Evolutionary conservation across 2,113 vertebrate genomes (phyloP).

Genomic region (Zosterops hypoxanthus): DNA sequence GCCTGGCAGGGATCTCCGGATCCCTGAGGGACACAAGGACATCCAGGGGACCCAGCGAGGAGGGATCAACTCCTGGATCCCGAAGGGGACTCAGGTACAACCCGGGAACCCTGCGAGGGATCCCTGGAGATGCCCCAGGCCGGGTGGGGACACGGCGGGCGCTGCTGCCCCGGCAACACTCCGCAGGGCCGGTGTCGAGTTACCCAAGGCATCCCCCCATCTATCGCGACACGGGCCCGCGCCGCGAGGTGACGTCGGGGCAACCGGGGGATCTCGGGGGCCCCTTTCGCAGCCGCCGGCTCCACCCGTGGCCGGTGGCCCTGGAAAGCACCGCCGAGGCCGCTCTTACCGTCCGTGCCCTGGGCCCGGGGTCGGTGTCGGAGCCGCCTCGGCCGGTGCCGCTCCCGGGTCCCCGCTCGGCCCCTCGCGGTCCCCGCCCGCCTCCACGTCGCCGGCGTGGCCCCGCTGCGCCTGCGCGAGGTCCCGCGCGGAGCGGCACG

Average conservation of each 20-base stretch:
- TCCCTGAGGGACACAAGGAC: not conserved
- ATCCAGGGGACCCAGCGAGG: not conserved
- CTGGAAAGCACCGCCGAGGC: not conserved
- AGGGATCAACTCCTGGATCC: not conserved
- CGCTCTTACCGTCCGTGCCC: not conserved
- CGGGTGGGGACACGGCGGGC: rapidly evolving
- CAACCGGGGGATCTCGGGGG: not conserved
- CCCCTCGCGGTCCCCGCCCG: not conserved
- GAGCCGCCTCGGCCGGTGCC: not conserved
- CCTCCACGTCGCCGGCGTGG: not conserved
- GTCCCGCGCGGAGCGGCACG: rapidly evolving
- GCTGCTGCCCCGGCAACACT: not conserved
- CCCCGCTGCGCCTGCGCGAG: not conserved
- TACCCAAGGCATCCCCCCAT: not conserved
- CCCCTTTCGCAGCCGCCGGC: not conserved
- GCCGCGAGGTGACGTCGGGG: not conserved
- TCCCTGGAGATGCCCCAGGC: not conserved
- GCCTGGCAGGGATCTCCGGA: not conserved
- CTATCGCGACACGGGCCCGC: not conserved
- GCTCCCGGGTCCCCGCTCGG: not conserved
- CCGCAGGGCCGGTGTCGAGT: not conserved
- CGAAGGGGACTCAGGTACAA: not conserved
- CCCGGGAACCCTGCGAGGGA: no score
- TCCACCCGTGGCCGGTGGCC: not conserved
- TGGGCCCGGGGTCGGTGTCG: no score